Evolutionary conservation across 1,140 invertebrate species (phyloP).

Genomic region (Cotesia chilonis): DNA sequence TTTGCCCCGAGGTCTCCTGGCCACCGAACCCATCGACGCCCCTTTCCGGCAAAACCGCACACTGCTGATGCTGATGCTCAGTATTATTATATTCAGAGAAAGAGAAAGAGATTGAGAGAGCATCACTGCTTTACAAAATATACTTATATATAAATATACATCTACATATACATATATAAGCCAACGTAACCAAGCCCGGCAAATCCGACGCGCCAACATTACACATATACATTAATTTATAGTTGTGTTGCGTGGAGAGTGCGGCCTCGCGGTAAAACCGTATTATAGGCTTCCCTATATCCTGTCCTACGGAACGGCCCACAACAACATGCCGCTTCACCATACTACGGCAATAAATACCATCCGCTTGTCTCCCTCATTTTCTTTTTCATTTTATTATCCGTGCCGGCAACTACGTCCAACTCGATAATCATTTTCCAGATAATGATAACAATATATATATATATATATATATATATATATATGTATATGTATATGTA

Average conservation of each 20-base stretch:
- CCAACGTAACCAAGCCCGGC: slow-evolving; percentile 33
- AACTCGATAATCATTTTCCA: slow-evolving; percentile 27
- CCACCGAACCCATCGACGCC: slow-evolving; percentile 32
- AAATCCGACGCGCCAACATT: slow-evolving; percentile 48
- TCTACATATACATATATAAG: no score
- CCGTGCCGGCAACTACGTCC: slow-evolving; percentile 17
- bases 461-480: no score
- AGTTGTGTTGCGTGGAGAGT: slow-evolving; percentile 23
- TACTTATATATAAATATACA: no score
- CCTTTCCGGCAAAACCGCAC: slow-evolving; percentile 50
- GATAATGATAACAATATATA: slow-evolving; percentile 13
- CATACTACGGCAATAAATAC: slow-evolving; percentile 46
- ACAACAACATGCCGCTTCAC: slow-evolving; percentile 40
- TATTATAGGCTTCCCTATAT: slow-evolving; percentile 60
- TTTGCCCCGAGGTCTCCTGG: slow-evolving; percentile 33
- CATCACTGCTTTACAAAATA: no score
- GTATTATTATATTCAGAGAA: slow-evolving; percentile 14
- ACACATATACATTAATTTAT: slow-evolving; percentile 6
- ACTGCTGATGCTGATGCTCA: slow-evolving; percentile 15
- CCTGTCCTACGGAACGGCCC: slow-evolving; percentile 47
- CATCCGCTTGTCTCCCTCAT: slow-evolving; percentile 45
- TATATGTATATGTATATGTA: no score
- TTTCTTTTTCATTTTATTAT: slow-evolving; percentile 39
- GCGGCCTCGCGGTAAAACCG: slow-evolving; percentile 54
- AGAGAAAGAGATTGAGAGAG: slow-evolving; percentile 40